phyloP scores from a whole-genome alignment of 2,888 invertebrate genomes.

The Thymelicus sylvestris region DNA sequence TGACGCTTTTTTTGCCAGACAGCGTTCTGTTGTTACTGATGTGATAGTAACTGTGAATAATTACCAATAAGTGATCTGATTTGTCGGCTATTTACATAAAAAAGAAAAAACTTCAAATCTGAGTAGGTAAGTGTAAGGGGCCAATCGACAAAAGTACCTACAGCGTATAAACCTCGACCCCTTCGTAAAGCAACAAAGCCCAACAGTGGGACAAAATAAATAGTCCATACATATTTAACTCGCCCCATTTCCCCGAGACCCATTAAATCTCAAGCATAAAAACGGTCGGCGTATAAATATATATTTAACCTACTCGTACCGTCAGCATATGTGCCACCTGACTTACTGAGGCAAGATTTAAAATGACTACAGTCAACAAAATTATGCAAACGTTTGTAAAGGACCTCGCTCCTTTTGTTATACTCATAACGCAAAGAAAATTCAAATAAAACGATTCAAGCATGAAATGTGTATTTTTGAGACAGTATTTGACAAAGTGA shows the following conservation, averaged over 20 bases:
- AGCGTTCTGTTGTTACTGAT: no score
- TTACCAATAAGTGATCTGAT: no score
- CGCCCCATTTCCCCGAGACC: constrained; percentile 13
- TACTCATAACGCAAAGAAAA: background rate
- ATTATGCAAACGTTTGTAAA: constrained; percentile 25
- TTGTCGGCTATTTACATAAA: no score
- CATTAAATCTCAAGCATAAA: constrained; percentile 27
- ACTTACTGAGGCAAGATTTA: constrained; percentile 19
- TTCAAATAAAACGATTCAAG: background rate
- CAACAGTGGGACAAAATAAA: background rate
- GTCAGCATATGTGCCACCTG: constrained; percentile 29
- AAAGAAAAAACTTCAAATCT: no score
- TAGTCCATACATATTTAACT: constrained; percentile 2
- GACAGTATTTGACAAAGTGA: background rate
- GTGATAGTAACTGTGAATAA: no score
- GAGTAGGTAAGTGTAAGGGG: no score
- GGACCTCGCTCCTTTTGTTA: constrained; percentile 22
- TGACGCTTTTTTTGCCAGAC: no score
- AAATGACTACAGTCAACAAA: constrained; percentile 27
- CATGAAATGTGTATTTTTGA: background rate
- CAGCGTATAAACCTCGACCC: background rate
- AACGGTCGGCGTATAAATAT: constrained; percentile 25
- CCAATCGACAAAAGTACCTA: no score
- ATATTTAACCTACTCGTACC: constrained; percentile 14
- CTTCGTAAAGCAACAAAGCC: background rate